A percentile compares a stretch with the other conserved stretches of the same genome.
phyloP scores from a whole-genome alignment of 2,888 invertebrate species.

The Archips xylosteana region DNA sequence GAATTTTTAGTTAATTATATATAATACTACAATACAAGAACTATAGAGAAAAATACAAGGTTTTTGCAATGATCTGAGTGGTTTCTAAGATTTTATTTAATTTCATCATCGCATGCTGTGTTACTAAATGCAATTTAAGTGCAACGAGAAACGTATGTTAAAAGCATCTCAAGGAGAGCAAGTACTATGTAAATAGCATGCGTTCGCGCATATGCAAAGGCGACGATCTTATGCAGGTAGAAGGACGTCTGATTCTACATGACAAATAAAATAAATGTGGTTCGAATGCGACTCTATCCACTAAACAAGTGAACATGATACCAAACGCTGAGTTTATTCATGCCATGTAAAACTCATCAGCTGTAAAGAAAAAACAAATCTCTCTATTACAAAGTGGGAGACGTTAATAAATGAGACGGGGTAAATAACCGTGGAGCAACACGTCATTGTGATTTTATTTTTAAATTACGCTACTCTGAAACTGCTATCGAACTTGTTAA shows the following conservation, averaged over 20 bases:
- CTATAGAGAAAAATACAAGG: no score
- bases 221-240: conserved; percentile 41
- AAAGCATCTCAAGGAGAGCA: conserved; percentile 51
- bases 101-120: conserved; percentile 23
- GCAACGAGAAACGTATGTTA: conserved; percentile 34
- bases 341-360: conserved; percentile 16
- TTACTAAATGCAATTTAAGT: conserved; percentile 39
- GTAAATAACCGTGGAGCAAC: conserved; percentile 39
- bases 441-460: conserved; percentile 41
- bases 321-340: conserved; percentile 4
- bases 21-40: no score
- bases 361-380: conserved; percentile 32
- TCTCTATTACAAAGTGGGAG: conserved; percentile 36
- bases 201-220: conserved; percentile 42
- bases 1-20: no score
- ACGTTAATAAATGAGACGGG: conserved; percentile 42
- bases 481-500: conserved; percentile 24
- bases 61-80: neutral
- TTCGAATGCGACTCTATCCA: conserved; percentile 3
- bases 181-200: conserved; percentile 47
- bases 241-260: conserved; percentile 35
- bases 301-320: neutral
- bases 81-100: conserved; percentile 18
- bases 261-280: conserved; percentile 27
- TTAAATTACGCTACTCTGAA: conserved; percentile 33